phyloP scores from a whole-genome alignment of 2,113 vertebrate species.

The Phyllostomus discolor region DNA sequence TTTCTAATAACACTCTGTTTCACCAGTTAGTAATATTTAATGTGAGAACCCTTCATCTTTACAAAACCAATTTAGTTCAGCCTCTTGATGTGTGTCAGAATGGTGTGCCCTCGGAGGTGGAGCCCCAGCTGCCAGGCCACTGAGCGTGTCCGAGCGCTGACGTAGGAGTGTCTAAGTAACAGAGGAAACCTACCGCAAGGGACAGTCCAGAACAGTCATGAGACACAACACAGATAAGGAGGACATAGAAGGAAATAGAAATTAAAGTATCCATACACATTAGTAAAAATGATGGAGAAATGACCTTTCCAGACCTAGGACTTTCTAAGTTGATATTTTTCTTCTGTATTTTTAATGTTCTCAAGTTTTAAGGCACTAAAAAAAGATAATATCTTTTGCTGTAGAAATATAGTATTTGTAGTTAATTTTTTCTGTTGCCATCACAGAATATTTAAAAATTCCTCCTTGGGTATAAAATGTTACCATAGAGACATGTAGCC shows the following conservation, averaged over 20 bases:
- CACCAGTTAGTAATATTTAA: constrained; percentile 42
- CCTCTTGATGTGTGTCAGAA: constrained; percentile 88
- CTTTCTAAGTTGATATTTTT: neutral
- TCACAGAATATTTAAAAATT: neutral
- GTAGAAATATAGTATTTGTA: neutral
- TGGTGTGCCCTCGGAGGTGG: constrained; percentile 84
- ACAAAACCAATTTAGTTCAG: constrained; percentile 93
- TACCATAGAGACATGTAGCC: neutral
- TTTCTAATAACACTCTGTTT: constrained; percentile 77
- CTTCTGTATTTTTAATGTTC: neutral
- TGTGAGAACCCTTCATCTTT: constrained; percentile 47
- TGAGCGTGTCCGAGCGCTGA: constrained; percentile 88
- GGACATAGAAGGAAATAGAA: constrained; percentile 99
- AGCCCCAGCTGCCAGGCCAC: constrained; percentile 89
- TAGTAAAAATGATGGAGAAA: constrained; percentile 88
- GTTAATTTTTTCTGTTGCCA: neutral
- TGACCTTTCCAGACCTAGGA: constrained; percentile 78
- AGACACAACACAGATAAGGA: constrained; percentile 99
- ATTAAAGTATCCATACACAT: constrained; percentile 97
- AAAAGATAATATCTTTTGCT: neutral
- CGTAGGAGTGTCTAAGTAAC: constrained; percentile 91
- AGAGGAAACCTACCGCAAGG: constrained; percentile 98
- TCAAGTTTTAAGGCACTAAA: neutral
- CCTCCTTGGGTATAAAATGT: neutral
- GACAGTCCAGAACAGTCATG: constrained; percentile 99